Evolutionary conservation across 1,140 invertebrate species (phyloP).

Genomic region (Nilaparvata lugens): DNA sequence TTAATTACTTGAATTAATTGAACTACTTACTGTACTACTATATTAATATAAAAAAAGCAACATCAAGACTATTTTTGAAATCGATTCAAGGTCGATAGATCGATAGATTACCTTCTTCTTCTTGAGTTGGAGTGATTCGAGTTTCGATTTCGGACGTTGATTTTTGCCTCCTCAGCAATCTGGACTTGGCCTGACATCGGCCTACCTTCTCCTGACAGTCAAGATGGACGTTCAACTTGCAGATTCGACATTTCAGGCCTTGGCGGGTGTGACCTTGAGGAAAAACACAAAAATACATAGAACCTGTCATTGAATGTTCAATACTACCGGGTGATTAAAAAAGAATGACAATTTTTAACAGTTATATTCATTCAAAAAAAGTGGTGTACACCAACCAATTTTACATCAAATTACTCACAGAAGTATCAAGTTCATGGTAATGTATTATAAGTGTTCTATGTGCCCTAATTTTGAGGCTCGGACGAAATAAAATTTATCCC

Average conservation of each 20-base stretch:
- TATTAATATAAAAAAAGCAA: neutral
- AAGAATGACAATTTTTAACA: too few relatives aligned
- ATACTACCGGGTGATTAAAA: too few relatives aligned
- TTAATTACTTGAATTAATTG: too few relatives aligned
- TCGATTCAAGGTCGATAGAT: neutral
- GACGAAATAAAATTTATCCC: too few relatives aligned
- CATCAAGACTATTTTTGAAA: neutral
- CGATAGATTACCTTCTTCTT: slow-evolving; percentile 57
- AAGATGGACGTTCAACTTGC: slow-evolving; percentile 84
- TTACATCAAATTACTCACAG: too few relatives aligned
- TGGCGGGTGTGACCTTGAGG: slow-evolving; percentile 78
- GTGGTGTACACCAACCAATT: too few relatives aligned
- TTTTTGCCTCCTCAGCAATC: slow-evolving; percentile 75
- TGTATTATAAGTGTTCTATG: too few relatives aligned
- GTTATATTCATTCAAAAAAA: too few relatives aligned
- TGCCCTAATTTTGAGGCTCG: too few relatives aligned
- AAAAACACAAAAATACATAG: neutral
- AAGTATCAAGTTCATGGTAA: too few relatives aligned
- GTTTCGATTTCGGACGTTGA: slow-evolving; percentile 69
- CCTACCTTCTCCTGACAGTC: slow-evolving; percentile 75
- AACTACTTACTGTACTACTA: neutral
- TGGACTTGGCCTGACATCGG: slow-evolving; percentile 72
- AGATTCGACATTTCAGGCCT: slow-evolving; percentile 78
- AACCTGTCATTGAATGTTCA: too few relatives aligned
- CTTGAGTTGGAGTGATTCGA: slow-evolving; percentile 44